Base-by-base conservation (phyloP, 2,113 vertebrate species). In the rat (Rattus norvegicus) region DNA sequence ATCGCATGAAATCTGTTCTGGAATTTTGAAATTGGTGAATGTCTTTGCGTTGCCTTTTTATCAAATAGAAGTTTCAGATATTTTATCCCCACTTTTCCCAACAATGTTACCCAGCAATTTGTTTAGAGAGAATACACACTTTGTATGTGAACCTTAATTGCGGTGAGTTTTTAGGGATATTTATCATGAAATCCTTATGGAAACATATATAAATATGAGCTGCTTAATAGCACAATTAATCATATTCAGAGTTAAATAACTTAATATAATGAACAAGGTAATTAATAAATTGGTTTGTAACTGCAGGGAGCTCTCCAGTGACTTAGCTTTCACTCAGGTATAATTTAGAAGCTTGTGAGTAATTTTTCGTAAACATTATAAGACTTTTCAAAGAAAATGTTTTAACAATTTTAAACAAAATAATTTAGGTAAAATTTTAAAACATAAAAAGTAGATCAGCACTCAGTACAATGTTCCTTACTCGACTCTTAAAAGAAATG, bases 281-380 rank as follows among this genome's bases (percentile, higher is more conserved):
- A 28, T 76, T 90, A 90, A 47, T 56, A 83, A 90, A 75, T 47
- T 39, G 3, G 5, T 54, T 81, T 94, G 67, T 39, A 83, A 87
- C 59, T 94, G 2, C 10, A 69, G n/a, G 33, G 28, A 93, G 1
- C 7, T 90, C 59, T 54, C 72, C 1, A 5, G 26, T 67, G 28
- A 12, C 36, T 94, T 33, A 28, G 36, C 17, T 87, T 81, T 90
- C 90, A 33, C 2, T 70, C 76, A 92, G 19, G 28, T 56, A 76
- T 47, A 52, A 91, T 87, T 90, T 73, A 72, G 52, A 5, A 69
- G 5, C 17, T 70, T 76, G 43, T 70, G 22, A 75, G 69, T 4
- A 77, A 65, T 83, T 83, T 84, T 96, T 26, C 24, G 52, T 83
- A 92, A 92, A 63, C 70, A 63, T 36, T 61, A 86, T 5, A 75